Conservation (phyloP, 2,113 vertebrate species). For the Percina caprodes region DNA sequence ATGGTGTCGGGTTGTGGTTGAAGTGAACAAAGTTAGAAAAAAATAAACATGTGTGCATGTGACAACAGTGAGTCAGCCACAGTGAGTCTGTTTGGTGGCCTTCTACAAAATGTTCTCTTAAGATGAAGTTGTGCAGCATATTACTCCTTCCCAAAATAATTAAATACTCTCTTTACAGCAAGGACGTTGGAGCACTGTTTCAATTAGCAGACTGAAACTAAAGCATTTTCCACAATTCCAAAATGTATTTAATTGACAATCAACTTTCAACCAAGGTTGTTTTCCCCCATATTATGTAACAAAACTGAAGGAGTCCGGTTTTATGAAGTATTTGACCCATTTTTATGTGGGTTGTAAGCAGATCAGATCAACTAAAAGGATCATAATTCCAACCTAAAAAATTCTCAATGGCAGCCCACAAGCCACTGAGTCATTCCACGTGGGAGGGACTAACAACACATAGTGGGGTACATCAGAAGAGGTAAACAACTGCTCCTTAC, state of each 20-base stretch:
- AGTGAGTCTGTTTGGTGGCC: constrained; percentile 3
- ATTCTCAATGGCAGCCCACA: constrained; percentile 38
- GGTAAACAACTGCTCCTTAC: constrained; percentile 19
- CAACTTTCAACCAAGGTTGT: constrained; percentile 8
- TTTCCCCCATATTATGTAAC: constrained; percentile 26
- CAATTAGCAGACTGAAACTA: constrained; percentile 37
- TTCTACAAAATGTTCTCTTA: constrained; percentile 10
- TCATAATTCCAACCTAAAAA: constrained; percentile 51
- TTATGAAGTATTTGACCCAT: constrained; percentile 11
- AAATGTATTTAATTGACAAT: constrained; percentile 35
- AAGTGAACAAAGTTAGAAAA: constrained; percentile 8
- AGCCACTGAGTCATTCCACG: constrained; percentile 62
- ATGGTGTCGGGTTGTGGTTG: constrained; percentile 14
- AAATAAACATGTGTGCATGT: constrained; percentile 17
- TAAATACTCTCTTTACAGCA: constrained; percentile 31
- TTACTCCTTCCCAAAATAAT: constrained; percentile 31
- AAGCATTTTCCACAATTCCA: constrained; percentile 27
- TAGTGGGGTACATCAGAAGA: constrained; percentile 35
- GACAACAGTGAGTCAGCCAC: background rate
- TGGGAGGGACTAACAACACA: constrained; percentile 46
- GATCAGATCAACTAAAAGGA: constrained; percentile 55
- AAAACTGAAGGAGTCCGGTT: constrained; percentile 26
- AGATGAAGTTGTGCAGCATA: constrained; percentile 21
- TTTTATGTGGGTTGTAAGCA: constrained; percentile 45
- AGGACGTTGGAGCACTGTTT: constrained; percentile 25